A percentile compares a stretch with the other conserved stretches of the same genome.
phyloP scores from a whole-genome alignment of 2,113 vertebrate species.

The Bungarus multicinctus region DNA sequence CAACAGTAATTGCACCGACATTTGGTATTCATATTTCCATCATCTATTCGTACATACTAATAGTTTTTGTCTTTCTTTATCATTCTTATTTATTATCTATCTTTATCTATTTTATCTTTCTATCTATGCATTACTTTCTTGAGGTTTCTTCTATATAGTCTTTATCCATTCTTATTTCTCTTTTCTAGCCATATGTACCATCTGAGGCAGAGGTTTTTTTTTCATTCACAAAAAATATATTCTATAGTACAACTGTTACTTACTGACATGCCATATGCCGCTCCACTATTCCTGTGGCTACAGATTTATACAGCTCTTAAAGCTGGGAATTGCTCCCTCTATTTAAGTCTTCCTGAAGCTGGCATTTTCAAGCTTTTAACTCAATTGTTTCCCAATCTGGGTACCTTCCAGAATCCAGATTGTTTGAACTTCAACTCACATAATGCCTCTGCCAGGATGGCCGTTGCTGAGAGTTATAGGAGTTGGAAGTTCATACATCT shows the following conservation, averaged over 20 bases:
- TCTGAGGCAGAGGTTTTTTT: too few relatives aligned
- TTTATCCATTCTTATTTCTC: too few relatives aligned
- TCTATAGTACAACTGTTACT: background rate
- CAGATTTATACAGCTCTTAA: background rate
- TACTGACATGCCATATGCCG: background rate
- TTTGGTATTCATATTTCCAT: too few relatives aligned
- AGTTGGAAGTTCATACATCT: background rate
- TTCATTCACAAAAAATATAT: background rate
- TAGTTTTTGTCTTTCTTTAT: too few relatives aligned
- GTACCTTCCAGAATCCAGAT: background rate
- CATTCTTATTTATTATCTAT: too few relatives aligned
- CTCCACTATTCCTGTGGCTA: background rate
- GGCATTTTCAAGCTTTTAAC: background rate
- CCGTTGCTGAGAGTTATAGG: background rate
- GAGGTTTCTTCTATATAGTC: too few relatives aligned
- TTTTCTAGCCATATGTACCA: too few relatives aligned
- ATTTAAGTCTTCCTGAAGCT: background rate
- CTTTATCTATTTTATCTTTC: too few relatives aligned
- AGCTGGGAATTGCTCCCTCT: background rate
- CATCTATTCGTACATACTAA: too few relatives aligned
- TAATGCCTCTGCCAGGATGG: background rate
- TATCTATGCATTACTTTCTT: too few relatives aligned
- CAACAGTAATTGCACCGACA: too few relatives aligned
- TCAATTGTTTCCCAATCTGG: background rate
- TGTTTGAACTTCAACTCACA: background rate